Evolutionary conservation across 2,797 vertebrate genomes (phyloP), one percentile per base, ranked within the genome.

Genomic region (Emydoidea blandingii): DNA sequence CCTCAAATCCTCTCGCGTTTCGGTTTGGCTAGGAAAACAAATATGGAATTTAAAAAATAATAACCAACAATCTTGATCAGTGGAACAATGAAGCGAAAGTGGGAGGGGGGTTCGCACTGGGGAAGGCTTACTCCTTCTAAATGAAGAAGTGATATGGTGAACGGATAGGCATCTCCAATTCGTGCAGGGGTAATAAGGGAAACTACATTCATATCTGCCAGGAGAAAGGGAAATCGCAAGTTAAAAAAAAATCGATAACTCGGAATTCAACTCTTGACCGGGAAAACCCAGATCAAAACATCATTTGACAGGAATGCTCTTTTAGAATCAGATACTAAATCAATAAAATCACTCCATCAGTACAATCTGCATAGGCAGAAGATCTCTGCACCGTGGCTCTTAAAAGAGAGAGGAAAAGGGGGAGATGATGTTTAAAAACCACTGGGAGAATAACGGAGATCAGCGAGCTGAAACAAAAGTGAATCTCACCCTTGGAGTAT

Each of bases 341-440:
- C 96, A 94, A 96, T 96, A 92, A 83, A 93, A 91, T 93, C 96
- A 52, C 95, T 96, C 96, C 95, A 92, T 96, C 94, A 91, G 54
- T 78, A 31, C 83, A 52, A 72, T 53, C 50, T 37, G 85, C 87
- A 47, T 93, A 83, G 88, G 52, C 84, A 47, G 87, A 72, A 76
- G 54, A 53, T 84, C 34, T 14, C 16, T 12, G 85, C 80, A 49
- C 72, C 18, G 25, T 1, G 87, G 53, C 37, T 49, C 54, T 49
- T 8, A 57, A 1, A 41, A 27, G 25, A 21, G 4, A 27, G 74
- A 83, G 23, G 21, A 4, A 21, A 29, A 18, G 8, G 16, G 44
- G 76, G 12, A 87, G 37, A 2, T 1, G 79, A 54, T 14, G 78
- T 0, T 21, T 12, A 5, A 57, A 86, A 93, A 81, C 65, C 91